Percentiles rank a stretch among this genome's conserved stretches.
These are phyloP conservation scores for Drosophila littoralis DNA, from an alignment of 1,140 invertebrate species.

Conservation along the genomic window DNA sequence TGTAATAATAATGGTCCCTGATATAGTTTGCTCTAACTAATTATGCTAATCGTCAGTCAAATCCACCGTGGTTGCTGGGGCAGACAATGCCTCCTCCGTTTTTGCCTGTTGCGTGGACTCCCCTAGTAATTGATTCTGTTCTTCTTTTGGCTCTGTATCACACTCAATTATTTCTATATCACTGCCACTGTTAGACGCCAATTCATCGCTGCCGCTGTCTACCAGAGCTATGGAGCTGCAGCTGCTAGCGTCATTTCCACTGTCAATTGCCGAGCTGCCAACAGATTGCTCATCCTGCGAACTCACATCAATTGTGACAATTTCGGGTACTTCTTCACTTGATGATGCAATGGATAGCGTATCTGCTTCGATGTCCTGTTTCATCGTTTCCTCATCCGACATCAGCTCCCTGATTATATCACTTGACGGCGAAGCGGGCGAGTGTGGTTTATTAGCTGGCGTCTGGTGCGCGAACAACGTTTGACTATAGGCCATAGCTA, in stretches of 20 bases:
- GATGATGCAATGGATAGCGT: conserved; percentile 44
- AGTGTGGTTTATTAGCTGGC: background rate
- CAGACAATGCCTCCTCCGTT: background rate
- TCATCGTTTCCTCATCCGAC: conserved; percentile 48
- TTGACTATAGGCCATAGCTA: conserved; percentile 63
- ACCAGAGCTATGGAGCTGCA: conserved; percentile 45
- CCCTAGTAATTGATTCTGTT: background rate
- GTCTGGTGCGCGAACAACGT: conserved; percentile 7
- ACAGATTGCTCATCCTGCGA: conserved; percentile 32
- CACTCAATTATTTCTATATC: conserved; percentile 63
- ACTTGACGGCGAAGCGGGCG: conserved; percentile 32
- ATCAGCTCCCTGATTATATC: conserved; percentile 63
- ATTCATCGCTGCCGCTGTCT: background rate
- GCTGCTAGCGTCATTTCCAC: background rate
- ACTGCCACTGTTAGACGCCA: background rate
- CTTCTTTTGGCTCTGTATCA: conserved; percentile 3
- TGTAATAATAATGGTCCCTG: conserved; percentile 5
- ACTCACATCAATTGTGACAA: conserved; percentile 59
- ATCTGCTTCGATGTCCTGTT: background rate
- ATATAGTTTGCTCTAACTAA: background rate
- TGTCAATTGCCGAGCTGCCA: conserved; percentile 10
- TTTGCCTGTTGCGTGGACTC: conserved; percentile 11
- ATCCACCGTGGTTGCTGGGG: conserved; percentile 40
- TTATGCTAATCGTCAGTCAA: conserved; percentile 52
- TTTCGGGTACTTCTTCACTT: conserved; percentile 20